These are phyloP conservation scores for Euphydryas editha DNA, from an alignment of 2,888 invertebrate genomes.

Conservation along the genomic window DNA sequence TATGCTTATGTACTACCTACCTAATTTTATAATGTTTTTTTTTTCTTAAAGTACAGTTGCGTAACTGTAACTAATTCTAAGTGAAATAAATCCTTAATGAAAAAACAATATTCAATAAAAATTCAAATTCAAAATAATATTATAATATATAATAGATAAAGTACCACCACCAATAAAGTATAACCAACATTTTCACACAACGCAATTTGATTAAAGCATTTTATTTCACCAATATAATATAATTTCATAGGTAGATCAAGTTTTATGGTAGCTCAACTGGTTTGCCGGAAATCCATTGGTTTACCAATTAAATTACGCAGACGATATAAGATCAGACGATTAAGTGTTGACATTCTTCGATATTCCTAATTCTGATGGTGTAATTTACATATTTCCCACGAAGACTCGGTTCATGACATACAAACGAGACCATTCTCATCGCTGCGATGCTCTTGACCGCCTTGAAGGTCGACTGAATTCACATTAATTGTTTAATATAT, in stretches of 20 bases:
- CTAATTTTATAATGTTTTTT: too few species aligned
- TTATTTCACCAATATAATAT: too few species aligned
- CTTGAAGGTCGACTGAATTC: background rate
- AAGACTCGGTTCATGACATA: slow-evolving; percentile 8
- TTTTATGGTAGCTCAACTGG: background rate
- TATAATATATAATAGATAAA: too few species aligned
- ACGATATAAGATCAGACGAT: slow-evolving; percentile 8
- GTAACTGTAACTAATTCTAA: too few species aligned
- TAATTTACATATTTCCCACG: slow-evolving; percentile 35
- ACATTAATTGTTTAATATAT: background rate
- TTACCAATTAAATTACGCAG: slow-evolving; percentile 13
- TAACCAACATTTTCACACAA: too few species aligned
- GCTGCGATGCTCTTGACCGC: background rate
- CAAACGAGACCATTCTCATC: background rate
- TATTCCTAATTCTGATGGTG: slow-evolving; percentile 13
- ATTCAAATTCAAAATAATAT: too few species aligned
- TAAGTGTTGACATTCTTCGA: slow-evolving; percentile 16
- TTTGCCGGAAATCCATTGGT: slow-evolving; percentile 21
- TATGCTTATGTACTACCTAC: too few species aligned
- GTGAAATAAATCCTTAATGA: too few species aligned
- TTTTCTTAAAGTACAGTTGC: too few species aligned
- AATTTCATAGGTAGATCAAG: background rate
- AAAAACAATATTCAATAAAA: too few species aligned
- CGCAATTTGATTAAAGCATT: too few species aligned
- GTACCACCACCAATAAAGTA: too few species aligned